A percentile compares a stretch with the other conserved stretches of the same genome.
Conservation (phyloP, 1,140 invertebrate species). For the Drosophila carrolli region DNA sequence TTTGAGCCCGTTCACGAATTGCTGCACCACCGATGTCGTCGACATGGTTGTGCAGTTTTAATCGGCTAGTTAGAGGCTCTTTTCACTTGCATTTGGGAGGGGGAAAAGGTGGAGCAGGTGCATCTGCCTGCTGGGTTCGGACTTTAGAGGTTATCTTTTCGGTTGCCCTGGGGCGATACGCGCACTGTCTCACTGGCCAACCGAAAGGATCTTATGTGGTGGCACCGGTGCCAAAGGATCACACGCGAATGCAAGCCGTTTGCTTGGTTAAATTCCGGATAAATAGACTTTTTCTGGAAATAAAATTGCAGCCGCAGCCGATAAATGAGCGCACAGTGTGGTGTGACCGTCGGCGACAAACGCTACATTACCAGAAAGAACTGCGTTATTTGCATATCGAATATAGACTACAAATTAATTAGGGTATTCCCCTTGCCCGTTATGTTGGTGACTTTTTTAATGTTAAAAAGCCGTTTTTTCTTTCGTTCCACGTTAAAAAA, state of each 20-base stretch:
- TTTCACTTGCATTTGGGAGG: slow-evolving; percentile 13
- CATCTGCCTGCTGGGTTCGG: slow-evolving; percentile 30
- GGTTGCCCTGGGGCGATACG: slow-evolving; percentile 13
- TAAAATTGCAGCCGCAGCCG: slow-evolving; percentile 24
- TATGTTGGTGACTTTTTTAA: too few relatives aligned
- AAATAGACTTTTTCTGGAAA: slow-evolving; percentile 10
- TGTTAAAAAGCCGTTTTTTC: too few relatives aligned
- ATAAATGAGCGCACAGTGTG: neutral
- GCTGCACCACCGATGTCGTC: slow-evolving; percentile 87
- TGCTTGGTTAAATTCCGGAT: neutral
- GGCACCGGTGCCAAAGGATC: neutral
- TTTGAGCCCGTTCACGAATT: slow-evolving; percentile 94
- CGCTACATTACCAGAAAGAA: too few relatives aligned
- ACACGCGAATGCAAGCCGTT: neutral
- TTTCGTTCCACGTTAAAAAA: too few relatives aligned
- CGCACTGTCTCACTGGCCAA: neutral
- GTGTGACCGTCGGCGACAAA: too few relatives aligned
- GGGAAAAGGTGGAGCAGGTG: slow-evolving; percentile 49
- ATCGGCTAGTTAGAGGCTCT: slow-evolving; percentile 4
- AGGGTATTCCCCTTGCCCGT: too few relatives aligned
- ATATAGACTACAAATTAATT: too few relatives aligned
- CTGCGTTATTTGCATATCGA: too few relatives aligned
- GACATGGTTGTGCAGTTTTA: slow-evolving; percentile 54
- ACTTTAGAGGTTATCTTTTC: slow-evolving; percentile 45
- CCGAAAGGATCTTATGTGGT: neutral